These are phyloP conservation scores for Parauchenoglanis ngamensis DNA, from an alignment of 2,797 vertebrate genomes.

Conservation along the genomic window DNA sequence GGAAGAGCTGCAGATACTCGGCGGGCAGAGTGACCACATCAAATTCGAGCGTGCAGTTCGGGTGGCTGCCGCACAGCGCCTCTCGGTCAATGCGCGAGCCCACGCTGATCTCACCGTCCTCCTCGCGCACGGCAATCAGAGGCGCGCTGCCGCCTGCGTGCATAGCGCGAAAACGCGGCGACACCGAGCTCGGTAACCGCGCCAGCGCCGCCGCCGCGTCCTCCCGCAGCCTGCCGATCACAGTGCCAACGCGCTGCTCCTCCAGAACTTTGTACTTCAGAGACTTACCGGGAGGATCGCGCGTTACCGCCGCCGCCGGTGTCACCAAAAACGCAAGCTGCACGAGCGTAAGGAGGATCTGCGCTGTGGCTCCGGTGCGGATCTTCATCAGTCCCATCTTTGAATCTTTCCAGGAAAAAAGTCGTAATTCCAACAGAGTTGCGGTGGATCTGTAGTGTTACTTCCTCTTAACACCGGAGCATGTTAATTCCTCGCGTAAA, in stretches of 20 bases:
- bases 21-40: slow-evolving; percentile 95
- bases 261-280: slow-evolving; percentile 95
- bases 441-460: not conserved
- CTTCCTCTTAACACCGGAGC: slow-evolving; percentile 64
- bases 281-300: slow-evolving; percentile 77
- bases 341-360: slow-evolving; percentile 28
- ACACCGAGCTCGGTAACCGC: slow-evolving; percentile 82
- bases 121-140: slow-evolving; percentile 86
- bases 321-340: slow-evolving; percentile 60
- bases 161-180: slow-evolving; percentile 92
- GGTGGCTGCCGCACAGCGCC: slow-evolving; percentile 91
- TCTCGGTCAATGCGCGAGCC: slow-evolving; percentile 92
- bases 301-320: slow-evolving; percentile 54
- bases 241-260: slow-evolving; percentile 91
- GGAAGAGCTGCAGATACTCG: slow-evolving; percentile 93
- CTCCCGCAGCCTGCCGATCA: slow-evolving; percentile 87
- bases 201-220: slow-evolving; percentile 85
- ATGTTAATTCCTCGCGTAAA: slow-evolving; percentile 64
- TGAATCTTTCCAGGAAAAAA: slow-evolving; percentile 1
- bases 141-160: slow-evolving; percentile 81
- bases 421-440: slow-evolving; percentile 6
- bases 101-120: slow-evolving; percentile 92
- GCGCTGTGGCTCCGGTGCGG: not conserved
- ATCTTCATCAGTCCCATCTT: slow-evolving; percentile 2
- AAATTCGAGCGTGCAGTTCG: slow-evolving; percentile 95